These are phyloP conservation scores for Bombyx mandarina DNA, from an alignment of 1,140 invertebrate species.

Conservation along the genomic window DNA sequence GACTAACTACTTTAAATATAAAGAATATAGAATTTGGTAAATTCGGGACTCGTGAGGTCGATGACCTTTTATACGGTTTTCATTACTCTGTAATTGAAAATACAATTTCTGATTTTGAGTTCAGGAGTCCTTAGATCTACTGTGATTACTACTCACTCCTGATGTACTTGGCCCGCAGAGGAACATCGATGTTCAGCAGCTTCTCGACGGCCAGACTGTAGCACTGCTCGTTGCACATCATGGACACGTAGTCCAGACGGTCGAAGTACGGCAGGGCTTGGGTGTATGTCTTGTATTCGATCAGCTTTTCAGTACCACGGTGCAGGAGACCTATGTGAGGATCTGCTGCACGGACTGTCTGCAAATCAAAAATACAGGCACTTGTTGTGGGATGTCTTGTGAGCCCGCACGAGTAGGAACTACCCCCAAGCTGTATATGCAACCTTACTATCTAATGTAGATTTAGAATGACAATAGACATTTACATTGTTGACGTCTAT, in stretches of 20 bases:
- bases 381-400: neutral
- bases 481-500: no score
- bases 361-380: conserved; percentile 5
- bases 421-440: no score
- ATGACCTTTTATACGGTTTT: no score
- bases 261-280: conserved; percentile 99
- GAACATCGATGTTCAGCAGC: conserved; percentile 95
- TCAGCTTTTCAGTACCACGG: conserved; percentile 97
- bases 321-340: conserved; percentile 98
- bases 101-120: no score
- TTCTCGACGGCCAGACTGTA: conserved; percentile 97
- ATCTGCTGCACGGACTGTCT: conserved; percentile 89
- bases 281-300: conserved; percentile 98
- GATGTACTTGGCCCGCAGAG: conserved; percentile 95
- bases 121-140: no score
- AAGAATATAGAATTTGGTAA: no score
- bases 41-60: no score
- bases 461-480: no score
- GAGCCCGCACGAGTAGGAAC: no score
- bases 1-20: no score
- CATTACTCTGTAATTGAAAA: no score
- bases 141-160: conserved; percentile 77
- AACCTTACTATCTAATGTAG: no score
- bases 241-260: conserved; percentile 98
- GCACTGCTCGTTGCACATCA: conserved; percentile 99